A percentile compares a stretch with the other conserved stretches of the same genome.
phyloP scores from a whole-genome alignment of 2,888 invertebrate genomes.

The Acanthoscelides obtectus region DNA sequence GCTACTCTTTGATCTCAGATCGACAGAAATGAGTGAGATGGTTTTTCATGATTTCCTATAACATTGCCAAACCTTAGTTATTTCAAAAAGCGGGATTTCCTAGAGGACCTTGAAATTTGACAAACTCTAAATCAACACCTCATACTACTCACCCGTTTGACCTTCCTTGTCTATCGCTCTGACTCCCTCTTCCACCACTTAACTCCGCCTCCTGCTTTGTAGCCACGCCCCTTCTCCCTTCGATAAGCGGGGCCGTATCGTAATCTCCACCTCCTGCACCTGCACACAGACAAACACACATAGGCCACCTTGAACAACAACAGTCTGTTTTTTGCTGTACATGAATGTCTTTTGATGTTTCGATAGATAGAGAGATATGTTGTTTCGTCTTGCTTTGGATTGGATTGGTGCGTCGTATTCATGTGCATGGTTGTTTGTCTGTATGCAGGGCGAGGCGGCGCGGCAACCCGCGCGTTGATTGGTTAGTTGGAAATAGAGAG shows the following conservation, averaged over 20 bases:
- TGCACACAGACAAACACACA: not conserved
- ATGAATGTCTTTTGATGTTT: not conserved
- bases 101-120: too few relatives aligned
- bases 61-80: too few relatives aligned
- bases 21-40: too few relatives aligned
- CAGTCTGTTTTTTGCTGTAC: not conserved
- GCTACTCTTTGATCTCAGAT: too few relatives aligned
- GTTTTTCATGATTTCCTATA: too few relatives aligned
- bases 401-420: constrained; percentile 22
- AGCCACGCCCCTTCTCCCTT: not conserved
- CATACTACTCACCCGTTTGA: not conserved
- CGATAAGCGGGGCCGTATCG: not conserved
- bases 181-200: not conserved
- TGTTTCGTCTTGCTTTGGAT: constrained; percentile 25
- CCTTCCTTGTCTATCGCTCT: not conserved
- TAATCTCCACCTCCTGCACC: not conserved
- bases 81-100: too few relatives aligned
- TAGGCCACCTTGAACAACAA: not conserved
- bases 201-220: not conserved
- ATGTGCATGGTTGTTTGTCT: constrained; percentile 50
- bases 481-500: not conserved
- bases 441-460: constrained; percentile 41
- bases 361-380: not conserved
- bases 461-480: not conserved
- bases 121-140: too few relatives aligned